phyloP scores from a whole-genome alignment of 2,888 invertebrate species.

The Tromatobia lineatoria region DNA sequence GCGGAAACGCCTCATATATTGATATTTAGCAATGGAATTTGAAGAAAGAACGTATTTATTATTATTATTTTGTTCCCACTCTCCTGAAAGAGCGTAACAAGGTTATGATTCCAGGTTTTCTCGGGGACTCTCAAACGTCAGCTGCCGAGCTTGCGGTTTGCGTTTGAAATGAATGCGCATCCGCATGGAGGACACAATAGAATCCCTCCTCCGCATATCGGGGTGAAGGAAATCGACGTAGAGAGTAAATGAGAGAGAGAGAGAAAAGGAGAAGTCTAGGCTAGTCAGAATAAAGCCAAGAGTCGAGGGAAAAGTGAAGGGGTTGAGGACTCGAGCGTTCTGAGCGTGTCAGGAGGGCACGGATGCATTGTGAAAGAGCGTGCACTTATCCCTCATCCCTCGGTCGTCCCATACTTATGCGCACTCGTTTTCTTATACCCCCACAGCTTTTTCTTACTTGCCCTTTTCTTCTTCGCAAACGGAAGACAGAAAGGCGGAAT shows the following conservation, averaged over 20 bases:
- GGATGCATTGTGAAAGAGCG: slow-evolving; percentile 47
- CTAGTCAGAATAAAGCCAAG: slow-evolving; percentile 34
- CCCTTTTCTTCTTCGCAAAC: slow-evolving; percentile 47
- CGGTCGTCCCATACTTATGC: slow-evolving; percentile 12
- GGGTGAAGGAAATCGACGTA: slow-evolving; percentile 28
- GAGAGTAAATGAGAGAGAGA: not conserved
- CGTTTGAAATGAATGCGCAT: slow-evolving; percentile 51
- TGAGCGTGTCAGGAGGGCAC: slow-evolving; percentile 58
- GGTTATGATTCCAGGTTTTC: slow-evolving; percentile 16
- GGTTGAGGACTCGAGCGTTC: slow-evolving; percentile 27
- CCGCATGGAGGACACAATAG: slow-evolving; percentile 29
- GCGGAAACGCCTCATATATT: too few species aligned
- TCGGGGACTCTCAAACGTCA: not conserved
- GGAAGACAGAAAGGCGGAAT: slow-evolving; percentile 34
- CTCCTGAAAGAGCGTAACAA: not conserved
- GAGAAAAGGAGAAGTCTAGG: not conserved
- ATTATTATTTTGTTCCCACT: slow-evolving; percentile 2
- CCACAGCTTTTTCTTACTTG: slow-evolving; percentile 28
- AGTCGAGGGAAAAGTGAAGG: slow-evolving; percentile 38
- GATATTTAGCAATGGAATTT: too few species aligned
- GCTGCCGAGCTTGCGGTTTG: slow-evolving; percentile 22
- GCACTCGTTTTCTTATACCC: slow-evolving; percentile 15
- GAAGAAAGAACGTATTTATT: not conserved
- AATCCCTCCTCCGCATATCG: not conserved
- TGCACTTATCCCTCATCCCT: slow-evolving; percentile 30